Percentiles rank a stretch among this genome's conserved stretches.
Evolutionary conservation across 37 sponge, comb jelly and placozoan genomes (phyloP).

Genomic region (Petrosia ficiformis): DNA sequence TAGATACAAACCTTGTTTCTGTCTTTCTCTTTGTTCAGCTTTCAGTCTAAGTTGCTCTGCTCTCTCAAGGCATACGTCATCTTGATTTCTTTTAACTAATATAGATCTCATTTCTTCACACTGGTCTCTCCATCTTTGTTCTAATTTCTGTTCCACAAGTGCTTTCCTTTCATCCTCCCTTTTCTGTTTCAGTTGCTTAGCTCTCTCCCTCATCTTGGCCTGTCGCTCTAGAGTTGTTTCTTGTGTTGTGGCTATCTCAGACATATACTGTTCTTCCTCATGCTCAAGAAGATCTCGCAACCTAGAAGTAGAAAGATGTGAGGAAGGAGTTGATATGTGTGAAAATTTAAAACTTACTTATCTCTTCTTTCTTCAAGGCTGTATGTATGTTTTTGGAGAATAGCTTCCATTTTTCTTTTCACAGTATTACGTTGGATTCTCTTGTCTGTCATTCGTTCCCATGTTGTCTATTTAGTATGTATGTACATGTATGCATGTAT

Average conservation of each 20-base stretch:
- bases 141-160: slow-evolving; percentile 89
- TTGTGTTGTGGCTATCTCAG: slow-evolving; percentile 66
- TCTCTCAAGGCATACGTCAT: slow-evolving; percentile 79
- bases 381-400: slow-evolving; percentile 62
- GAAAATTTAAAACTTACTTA: slow-evolving; percentile 42
- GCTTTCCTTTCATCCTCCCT: slow-evolving; percentile 85
- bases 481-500: no score
- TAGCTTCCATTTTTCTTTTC: slow-evolving; percentile 76
- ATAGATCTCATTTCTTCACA: slow-evolving; percentile 93
- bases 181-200: slow-evolving; percentile 71
- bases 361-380: slow-evolving; percentile 91
- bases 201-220: slow-evolving; percentile 94
- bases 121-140: slow-evolving; percentile 86
- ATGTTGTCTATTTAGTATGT: slow-evolving; percentile 67
- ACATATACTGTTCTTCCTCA: slow-evolving; percentile 86
- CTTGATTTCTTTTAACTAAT: slow-evolving; percentile 60
- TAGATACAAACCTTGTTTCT: slow-evolving; percentile 60
- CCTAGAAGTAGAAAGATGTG: slow-evolving; percentile 22
- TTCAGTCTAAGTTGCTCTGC: slow-evolving; percentile 81
- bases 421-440: slow-evolving; percentile 89
- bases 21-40: slow-evolving; percentile 38
- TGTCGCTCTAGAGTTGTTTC: slow-evolving; percentile 92
- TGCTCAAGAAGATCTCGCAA: slow-evolving; percentile 64
- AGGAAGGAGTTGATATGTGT: not conserved
- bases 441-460: slow-evolving; percentile 91